A percentile compares a stretch with the other conserved stretches of the same genome.
phyloP scores from a whole-genome alignment of 2,888 invertebrate species.

The Thumatha senex region DNA sequence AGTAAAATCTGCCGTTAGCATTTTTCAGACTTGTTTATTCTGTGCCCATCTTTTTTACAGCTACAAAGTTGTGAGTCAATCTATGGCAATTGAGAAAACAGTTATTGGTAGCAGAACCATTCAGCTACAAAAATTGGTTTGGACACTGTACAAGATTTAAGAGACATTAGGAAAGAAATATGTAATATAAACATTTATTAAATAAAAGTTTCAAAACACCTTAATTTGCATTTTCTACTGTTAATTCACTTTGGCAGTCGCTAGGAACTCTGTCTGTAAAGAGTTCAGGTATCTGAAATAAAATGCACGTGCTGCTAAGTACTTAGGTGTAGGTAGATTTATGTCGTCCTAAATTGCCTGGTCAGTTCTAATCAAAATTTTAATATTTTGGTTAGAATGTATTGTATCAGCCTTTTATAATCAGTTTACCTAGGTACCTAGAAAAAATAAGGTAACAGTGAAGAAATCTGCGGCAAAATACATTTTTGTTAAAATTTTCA shows the following conservation, averaged over 20 bases:
- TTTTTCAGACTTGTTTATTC: no score
- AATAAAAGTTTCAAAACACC: conserved; percentile 33
- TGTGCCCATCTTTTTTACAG: conserved; percentile 31
- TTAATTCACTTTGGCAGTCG: conserved; percentile 76
- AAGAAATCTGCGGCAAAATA: no score
- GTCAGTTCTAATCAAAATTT: no score
- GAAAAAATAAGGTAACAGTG: no score
- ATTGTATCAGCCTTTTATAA: no score
- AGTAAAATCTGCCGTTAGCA: no score
- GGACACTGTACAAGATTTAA: conserved; percentile 58
- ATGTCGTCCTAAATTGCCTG: no score
- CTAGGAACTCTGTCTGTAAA: conserved; percentile 78
- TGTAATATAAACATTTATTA: conserved; percentile 36
- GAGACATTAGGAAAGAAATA: conserved; percentile 23
- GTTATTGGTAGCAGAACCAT: conserved; percentile 71
- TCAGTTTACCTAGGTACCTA: no score
- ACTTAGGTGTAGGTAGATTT: no score
- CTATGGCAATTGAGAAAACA: conserved; percentile 74
- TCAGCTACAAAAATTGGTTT: conserved; percentile 69
- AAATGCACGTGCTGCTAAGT: not conserved
- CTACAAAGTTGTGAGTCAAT: conserved; percentile 69
- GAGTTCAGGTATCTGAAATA: conserved; percentile 71
- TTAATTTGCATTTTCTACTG: conserved; percentile 64
- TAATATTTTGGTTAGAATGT: no score
- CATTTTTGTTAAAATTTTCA: no score